Evolutionary conservation across 2,113 vertebrate genomes (phyloP).

Genomic region (Siphamia tubifer): DNA sequence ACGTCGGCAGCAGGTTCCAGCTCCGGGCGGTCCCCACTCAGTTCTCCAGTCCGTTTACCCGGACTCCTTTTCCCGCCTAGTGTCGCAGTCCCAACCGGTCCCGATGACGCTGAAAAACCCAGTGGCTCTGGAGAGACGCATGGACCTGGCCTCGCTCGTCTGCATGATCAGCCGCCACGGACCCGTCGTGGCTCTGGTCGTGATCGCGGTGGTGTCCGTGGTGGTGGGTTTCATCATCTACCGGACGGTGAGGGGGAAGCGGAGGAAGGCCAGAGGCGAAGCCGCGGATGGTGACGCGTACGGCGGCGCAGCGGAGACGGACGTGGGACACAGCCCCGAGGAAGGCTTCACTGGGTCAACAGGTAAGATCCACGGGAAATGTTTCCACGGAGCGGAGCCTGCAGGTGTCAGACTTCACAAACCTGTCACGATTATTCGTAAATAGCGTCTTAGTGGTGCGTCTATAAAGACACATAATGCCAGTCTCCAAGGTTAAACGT

Average conservation of each 20-base stretch:
- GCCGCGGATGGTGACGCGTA: not conserved
- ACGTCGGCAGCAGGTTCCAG: not conserved
- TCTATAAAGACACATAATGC: too few relatives aligned
- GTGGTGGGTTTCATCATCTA: slow-evolving; percentile 73
- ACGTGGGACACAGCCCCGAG: not conserved
- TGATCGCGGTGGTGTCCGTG: slow-evolving; percentile 60
- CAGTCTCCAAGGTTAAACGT: too few relatives aligned
- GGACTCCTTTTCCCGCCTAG: not conserved
- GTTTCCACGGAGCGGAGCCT: too few relatives aligned
- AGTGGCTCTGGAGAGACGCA: slow-evolving; percentile 51
- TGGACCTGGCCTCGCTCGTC: slow-evolving; percentile 69
- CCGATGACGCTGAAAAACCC: slow-evolving; percentile 39
- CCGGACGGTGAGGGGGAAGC: slow-evolving; percentile 60
- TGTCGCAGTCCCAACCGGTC: not conserved
- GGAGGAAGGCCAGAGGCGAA: slow-evolving; percentile 44
- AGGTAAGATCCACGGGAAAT: slow-evolving; percentile 39
- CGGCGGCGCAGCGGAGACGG: not conserved
- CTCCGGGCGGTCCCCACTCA: not conserved
- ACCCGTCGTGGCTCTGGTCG: slow-evolving; percentile 61
- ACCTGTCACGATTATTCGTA: not conserved
- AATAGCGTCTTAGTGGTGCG: too few relatives aligned
- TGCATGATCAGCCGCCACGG: slow-evolving; percentile 68
- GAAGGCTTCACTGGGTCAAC: slow-evolving; percentile 34
- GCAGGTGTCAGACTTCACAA: not conserved
- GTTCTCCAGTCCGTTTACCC: not conserved